Base-by-base conservation (phyloP, 2,797 vertebrate species). In the Microctenopoma stevenorrisi region DNA sequence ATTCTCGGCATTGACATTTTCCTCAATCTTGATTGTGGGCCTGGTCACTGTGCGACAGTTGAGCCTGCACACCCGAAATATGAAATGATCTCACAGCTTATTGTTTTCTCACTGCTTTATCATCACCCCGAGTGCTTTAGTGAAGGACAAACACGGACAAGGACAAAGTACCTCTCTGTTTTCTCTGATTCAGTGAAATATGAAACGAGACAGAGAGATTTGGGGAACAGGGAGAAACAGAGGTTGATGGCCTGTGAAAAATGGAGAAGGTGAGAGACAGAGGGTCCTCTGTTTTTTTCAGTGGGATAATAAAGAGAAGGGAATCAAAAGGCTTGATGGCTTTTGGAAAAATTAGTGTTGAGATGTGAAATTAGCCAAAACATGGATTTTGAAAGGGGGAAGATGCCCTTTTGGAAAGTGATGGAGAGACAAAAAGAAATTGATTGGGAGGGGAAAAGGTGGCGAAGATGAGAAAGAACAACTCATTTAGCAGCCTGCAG, bases 131-230 rank as follows among this genome's bases (percentile, higher is more conserved):
- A 81, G 72, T 72, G 33, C 64, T 87, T 74, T 63, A 26, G 64
- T 74, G 87, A 86, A 85, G 87, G 89, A 79, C 85, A 76, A 78
- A 83, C 81, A 79, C 18, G 47, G 33, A 68, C 75, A 86, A 89
- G 88, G 91, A 84, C 85, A 16, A 14, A 64, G 43, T 49, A 15
- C 60, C 63, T 76, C 83, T 90, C 82, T 73, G 76, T 80, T 89
- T 87, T 79, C 83, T 87, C 85, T 71, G 87, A 91, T 81, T 90
- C 88, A 81, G 85, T 88, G 87, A 91, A 90, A 91, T 88, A 79
- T 87, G 85, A 89, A 88, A 86, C 81, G 56, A 76, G 63, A 78
- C 47, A 7, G 60, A 58, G 58, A 60, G 70, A 38, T 77, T 74
- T 74, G 51, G 52, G 64, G 44, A 63, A 43, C 64, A 71, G 62